Conservation (phyloP, 2,888 invertebrate species). For the Drosophila antonietae region DNA sequence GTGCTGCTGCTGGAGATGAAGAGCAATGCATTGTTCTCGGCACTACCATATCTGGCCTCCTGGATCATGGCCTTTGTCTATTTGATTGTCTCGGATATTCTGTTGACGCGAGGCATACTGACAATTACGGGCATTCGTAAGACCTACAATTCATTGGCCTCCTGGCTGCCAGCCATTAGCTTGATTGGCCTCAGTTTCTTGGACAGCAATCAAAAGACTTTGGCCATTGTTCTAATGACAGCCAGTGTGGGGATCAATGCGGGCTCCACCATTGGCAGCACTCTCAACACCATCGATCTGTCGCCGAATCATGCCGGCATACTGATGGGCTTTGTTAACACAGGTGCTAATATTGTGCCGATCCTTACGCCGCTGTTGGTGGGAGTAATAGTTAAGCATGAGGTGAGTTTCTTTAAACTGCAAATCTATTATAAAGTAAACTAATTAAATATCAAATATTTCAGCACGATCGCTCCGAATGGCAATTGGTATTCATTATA, state of each 20-base stretch:
- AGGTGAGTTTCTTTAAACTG: conserved; percentile 83
- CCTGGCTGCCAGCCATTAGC: conserved; percentile 86
- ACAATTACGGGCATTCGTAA: conserved; percentile 81
- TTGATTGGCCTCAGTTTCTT: conserved; percentile 86
- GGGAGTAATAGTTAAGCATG: conserved; percentile 86
- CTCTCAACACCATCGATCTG: conserved; percentile 89
- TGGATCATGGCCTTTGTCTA: conserved; percentile 86
- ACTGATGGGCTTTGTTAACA: conserved; percentile 89
- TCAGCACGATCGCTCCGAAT: conserved; percentile 83
- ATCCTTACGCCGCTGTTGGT: conserved; percentile 88
- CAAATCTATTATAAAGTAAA: neutral
- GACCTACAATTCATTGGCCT: conserved; percentile 77
- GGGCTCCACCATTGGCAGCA: conserved; percentile 87
- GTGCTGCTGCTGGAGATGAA: conserved; percentile 87
- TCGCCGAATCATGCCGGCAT: conserved; percentile 89
- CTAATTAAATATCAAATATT: neutral
- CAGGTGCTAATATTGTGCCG: conserved; percentile 87
- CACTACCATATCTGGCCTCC: conserved; percentile 86
- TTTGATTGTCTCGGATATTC: conserved; percentile 84
- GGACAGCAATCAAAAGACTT: conserved; percentile 69
- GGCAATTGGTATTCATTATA: conserved; percentile 86
- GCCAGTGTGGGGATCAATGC: conserved; percentile 87
- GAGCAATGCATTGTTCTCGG: conserved; percentile 85
- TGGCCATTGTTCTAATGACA: conserved; percentile 86
- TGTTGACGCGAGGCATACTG: conserved; percentile 83